A percentile compares a stretch with the other conserved stretches of the same genome.
phyloP scores from a whole-genome alignment of 2,797 vertebrate genomes.

The Cossypha caffra region DNA sequence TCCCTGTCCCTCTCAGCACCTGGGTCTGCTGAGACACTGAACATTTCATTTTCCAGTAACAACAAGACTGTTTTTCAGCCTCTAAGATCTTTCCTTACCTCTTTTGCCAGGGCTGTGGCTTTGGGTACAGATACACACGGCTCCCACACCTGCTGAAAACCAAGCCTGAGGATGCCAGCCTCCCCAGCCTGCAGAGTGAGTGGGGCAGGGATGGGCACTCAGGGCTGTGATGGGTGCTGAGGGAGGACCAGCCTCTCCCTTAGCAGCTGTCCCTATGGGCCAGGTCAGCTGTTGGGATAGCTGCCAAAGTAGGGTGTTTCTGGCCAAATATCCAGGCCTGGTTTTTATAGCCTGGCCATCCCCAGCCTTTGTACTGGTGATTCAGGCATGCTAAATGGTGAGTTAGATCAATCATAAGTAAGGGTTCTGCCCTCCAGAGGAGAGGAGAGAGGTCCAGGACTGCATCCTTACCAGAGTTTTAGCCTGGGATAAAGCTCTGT shows the following conservation, averaged over 20 bases:
- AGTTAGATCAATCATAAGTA: background rate
- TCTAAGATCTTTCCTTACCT: background rate
- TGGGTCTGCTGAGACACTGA: background rate
- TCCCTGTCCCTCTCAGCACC: background rate
- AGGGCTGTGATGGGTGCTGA: background rate
- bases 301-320: background rate
- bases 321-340: background rate
- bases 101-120: conserved; percentile 89
- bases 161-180: conserved; percentile 95
- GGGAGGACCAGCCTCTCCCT: background rate
- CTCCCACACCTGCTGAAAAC: conserved; percentile 95
- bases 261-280: background rate
- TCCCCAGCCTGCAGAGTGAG: conserved; percentile 97
- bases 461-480: background rate
- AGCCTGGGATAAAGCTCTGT: background rate
- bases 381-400: background rate
- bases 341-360: background rate
- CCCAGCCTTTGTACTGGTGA: background rate
- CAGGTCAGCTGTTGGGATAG: background rate
- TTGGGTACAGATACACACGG: conserved; percentile 96
- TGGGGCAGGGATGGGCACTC: background rate
- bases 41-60: background rate
- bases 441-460: background rate
- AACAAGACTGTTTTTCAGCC: background rate
- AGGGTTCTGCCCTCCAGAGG: background rate